A percentile compares a stretch with the other conserved stretches of the same genome.
These are phyloP conservation scores for Neoniphon sammara DNA, from an alignment of 2,797 vertebrate genomes.

Conservation along the genomic window DNA sequence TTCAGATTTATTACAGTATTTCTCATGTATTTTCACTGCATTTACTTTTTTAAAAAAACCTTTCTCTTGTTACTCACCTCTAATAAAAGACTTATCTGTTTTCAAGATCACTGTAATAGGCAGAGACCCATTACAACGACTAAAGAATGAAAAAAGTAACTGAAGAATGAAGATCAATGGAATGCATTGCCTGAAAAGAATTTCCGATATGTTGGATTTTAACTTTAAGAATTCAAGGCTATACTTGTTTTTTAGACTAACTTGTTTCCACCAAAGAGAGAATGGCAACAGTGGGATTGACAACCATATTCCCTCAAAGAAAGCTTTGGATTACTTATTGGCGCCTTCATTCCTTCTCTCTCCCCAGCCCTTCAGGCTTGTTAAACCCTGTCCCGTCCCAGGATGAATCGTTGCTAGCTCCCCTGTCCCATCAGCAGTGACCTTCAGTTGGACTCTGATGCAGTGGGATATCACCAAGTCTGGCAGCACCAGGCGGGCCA, in stretches of 20 bases:
- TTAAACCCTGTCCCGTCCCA: constrained; percentile 47
- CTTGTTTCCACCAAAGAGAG: not conserved
- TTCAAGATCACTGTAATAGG: not conserved
- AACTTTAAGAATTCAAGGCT: constrained; percentile 50
- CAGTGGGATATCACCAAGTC: constrained; percentile 63
- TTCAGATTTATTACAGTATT: not conserved
- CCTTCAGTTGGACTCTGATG: constrained; percentile 85
- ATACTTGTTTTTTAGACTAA: constrained; percentile 44
- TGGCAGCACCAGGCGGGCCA: constrained; percentile 71
- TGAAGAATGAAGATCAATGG: not conserved
- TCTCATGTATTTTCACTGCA: not conserved
- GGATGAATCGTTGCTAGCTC: constrained; percentile 75
- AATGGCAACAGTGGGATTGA: not conserved
- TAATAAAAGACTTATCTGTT: not conserved
- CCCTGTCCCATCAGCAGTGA: constrained; percentile 88
- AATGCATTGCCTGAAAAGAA: constrained; percentile 32
- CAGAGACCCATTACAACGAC: not conserved
- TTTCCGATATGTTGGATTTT: not conserved
- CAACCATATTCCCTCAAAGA: constrained; percentile 24
- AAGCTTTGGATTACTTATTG: constrained; percentile 39
- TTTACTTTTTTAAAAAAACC: not conserved
- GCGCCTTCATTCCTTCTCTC: not conserved
- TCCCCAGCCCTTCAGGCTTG: constrained; percentile 35
- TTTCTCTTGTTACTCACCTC: not conserved
- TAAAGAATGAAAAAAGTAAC: not conserved